Base-by-base conservation (phyloP, 2,113 vertebrate genomes). In the Dascyllus trimaculatus region DNA sequence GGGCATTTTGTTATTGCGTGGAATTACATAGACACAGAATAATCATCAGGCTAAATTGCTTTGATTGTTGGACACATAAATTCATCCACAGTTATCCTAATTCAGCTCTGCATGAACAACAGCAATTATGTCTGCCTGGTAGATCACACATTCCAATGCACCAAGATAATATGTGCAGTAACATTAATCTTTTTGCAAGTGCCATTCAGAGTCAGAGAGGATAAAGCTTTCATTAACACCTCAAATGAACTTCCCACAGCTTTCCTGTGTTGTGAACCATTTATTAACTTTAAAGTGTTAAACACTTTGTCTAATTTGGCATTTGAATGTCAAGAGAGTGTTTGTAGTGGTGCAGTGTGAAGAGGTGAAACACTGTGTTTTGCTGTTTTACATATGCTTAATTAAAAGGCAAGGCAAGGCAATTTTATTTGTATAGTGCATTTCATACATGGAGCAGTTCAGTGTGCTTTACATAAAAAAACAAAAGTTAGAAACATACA, bases 191-290 rank as follows among this genome's bases (percentile, higher is more conserved):
- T 15, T 56, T 21, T 8, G 13, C 29, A 32, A 35, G n/a, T 70
- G 29, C 25, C 35, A 61, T 32, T 51, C 14, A 58, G 51, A 53
- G 35, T 75, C 24, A 64, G 38, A 65, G 45, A 38, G 46, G 24
- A 5, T 18, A 26, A 25, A 64, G 29, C 26, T 66, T 52, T 32
- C 21, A 43, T 56, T 40, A 21, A 59, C 1, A 21, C 62, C n/a
- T 49, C 13, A 59, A 54, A 60, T 32, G 11, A 46, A 52, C 6
- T 4, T 43, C 2, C 1, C 40, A 15, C 40, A 43, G 46, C 46
- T 61, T 21, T 15, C 54, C 24, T 25, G 7, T 8, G 25, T 13
- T 38, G 3, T 54, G 6, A 32, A 45, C 2, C 5, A 21, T n/a
- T 54, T 25, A 22, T 22, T 69, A 17, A 71, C 48, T 66, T 70